Conservation (phyloP, 2,113 vertebrate species). For the Rhodinocichla rosea region DNA sequence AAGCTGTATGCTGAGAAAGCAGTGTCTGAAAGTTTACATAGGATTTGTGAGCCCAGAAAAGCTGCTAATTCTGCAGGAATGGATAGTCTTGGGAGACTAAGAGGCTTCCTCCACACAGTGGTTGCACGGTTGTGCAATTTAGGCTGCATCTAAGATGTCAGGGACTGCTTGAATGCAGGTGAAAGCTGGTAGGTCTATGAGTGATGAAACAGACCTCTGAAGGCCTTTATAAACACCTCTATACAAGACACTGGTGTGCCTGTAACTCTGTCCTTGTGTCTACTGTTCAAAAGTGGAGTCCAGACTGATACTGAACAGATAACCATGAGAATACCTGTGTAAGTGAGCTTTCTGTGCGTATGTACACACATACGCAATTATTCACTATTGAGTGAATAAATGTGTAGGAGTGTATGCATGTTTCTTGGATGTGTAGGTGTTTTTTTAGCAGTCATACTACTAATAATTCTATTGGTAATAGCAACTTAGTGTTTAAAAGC, state of each 20-base stretch:
- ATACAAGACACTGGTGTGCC: background rate
- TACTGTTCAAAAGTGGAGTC: background rate
- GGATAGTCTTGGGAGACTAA: background rate
- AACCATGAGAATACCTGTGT: background rate
- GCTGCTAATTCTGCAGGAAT: background rate
- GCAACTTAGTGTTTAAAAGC: background rate
- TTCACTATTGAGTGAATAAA: background rate
- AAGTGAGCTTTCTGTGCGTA: background rate
- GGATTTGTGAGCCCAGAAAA: background rate
- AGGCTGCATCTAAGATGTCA: background rate
- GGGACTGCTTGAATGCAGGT: background rate
- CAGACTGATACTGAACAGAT: background rate
- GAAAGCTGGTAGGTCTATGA: background rate
- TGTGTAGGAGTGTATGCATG: rapidly evolving
- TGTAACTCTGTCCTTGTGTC: background rate
- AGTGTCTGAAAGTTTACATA: background rate
- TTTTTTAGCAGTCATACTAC: background rate
- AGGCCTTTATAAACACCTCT: background rate
- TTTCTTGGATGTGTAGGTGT: background rate
- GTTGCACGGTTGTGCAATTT: background rate
- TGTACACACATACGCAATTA: too few species aligned
- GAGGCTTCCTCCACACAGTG: rapidly evolving
- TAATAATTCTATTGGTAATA: background rate
- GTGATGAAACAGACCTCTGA: background rate
- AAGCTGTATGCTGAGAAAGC: background rate